phyloP scores from a whole-genome alignment of 2,888 invertebrate genomes.

The Aphidius colemani region DNA sequence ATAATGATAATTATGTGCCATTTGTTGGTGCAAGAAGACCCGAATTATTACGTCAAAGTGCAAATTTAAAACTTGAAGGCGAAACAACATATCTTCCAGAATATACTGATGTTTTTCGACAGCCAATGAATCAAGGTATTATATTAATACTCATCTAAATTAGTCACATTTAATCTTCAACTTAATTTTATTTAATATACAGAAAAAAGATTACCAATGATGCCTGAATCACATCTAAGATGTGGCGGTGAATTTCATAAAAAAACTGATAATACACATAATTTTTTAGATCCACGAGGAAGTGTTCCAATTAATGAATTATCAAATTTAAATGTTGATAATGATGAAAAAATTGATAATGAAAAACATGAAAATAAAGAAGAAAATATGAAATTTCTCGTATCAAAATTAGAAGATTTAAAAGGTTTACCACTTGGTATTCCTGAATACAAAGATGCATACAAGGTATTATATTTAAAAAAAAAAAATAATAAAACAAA shows the following conservation, averaged over 20 bases:
- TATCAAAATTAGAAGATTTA: conserved; percentile 51
- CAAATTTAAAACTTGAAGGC: conserved; percentile 63
- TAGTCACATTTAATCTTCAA: no score
- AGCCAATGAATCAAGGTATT: conserved; percentile 43
- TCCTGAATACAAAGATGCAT: conserved; percentile 55
- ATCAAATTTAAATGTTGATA: conserved; percentile 18
- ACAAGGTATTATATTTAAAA: conserved; percentile 43
- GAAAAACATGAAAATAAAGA: conserved; percentile 40
- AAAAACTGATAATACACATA: conserved; percentile 36
- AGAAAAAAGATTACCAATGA: conserved; percentile 42
- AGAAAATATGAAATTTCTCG: conserved; percentile 49
- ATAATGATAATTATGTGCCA: conserved; percentile 58
- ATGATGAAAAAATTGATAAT: conserved; percentile 33
- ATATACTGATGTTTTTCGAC: conserved; percentile 56
- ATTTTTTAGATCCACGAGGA: conserved; percentile 37
- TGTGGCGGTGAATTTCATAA: conserved; percentile 41
- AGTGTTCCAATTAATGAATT: conserved; percentile 30
- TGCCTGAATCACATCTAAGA: conserved; percentile 46
- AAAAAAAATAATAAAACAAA: not conserved
- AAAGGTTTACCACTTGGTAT: conserved; percentile 50
- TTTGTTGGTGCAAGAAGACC: conserved; percentile 59
- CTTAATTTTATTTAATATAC: conserved; percentile 1
- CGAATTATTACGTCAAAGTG: conserved; percentile 55
- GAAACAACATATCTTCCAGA: conserved; percentile 60
- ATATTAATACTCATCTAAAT: no score